Base-by-base conservation (phyloP, 1,140 invertebrate genomes). In the Diorhabda elongata region DNA sequence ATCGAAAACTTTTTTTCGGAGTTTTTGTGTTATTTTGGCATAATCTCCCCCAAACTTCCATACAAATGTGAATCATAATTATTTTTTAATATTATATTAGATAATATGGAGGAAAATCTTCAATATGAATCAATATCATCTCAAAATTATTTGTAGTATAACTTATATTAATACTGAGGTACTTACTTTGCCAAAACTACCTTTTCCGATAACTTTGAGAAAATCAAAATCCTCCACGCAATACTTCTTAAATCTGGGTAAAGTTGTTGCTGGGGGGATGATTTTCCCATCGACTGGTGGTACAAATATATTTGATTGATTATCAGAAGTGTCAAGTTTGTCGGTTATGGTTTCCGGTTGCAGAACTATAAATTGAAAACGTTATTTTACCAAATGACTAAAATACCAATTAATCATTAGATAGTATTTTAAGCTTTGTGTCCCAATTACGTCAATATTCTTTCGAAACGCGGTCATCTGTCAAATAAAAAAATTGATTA, bases 181-280 rank as follows among this genome's bases (percentile, higher is more conserved):
- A 70, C 80, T 79, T 82, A 95, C 94, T 87, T 98, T 98, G 77
- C 96, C 96, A 80, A 98, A 98, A 77, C 95, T 97, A 69, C 96
- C 96, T 85, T 97, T 98, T 52, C 96, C 96, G 3, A 98, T 84
- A 11, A 98, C 93, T 84, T 96, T 97, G 61, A 98, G 87, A 82
- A 98, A 96, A 78, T 92, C 90, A 83, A 98, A 98, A 81, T 98
- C 94, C 74, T 94, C 91, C 61, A 96, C 88, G 9, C 86, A 86
- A 78, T 96, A 97, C 80, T 94, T 95, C 76, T 92, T 87, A 85
- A 95, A 96, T 75, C 92, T 88, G 58, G 93, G 93, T 74, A 94
- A 88, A 65, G 90, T 90, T 47, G 91, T 92, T 47, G 92, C 91
- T 8, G 92, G 92, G 43, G 92, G 90, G 9, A 91, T 92, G 77